These are phyloP conservation scores for Drosophila mimica DNA, from an alignment of 2,888 invertebrate species.

Conservation along the genomic window DNA sequence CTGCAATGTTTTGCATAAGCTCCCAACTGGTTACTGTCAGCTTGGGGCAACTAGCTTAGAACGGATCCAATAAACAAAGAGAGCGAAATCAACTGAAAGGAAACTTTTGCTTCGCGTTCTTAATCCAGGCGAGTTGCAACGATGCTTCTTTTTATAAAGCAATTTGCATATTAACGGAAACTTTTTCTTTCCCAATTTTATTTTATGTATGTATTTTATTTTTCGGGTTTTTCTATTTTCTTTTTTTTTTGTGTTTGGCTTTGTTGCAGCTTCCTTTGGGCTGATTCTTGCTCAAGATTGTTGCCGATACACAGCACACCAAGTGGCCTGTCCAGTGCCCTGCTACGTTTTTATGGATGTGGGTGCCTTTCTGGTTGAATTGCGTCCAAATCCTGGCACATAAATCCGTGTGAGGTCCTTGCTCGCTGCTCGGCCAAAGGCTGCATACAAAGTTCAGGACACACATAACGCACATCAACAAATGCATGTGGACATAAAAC, in stretches of 20 bases:
- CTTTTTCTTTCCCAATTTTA: constrained; percentile 10
- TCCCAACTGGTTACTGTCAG: neutral
- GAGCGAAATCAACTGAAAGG: neutral
- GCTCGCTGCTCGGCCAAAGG: constrained; percentile 27
- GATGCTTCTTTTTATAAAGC: constrained; percentile 58
- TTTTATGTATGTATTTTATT: constrained; percentile 1
- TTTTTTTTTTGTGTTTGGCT: constrained; percentile 7
- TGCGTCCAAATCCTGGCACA: constrained; percentile 25
- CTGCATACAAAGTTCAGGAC: constrained; percentile 65
- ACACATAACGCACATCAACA: constrained; percentile 73
- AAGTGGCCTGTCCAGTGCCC: constrained; percentile 46
- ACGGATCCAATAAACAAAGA: constrained; percentile 31
- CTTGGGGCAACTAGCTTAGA: constrained; percentile 36
- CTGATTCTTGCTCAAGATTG: constrained; percentile 30
- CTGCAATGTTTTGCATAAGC: constrained; percentile 19
- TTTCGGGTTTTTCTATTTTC: neutral
- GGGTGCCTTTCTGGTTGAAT: constrained; percentile 18
- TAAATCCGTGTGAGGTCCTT: constrained; percentile 40
- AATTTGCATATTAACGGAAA: constrained; percentile 60
- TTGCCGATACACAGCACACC: constrained; percentile 20
- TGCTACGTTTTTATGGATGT: constrained; percentile 36
- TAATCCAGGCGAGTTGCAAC: constrained; percentile 23
- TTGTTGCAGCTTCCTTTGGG: constrained; percentile 9
- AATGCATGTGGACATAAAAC: constrained; percentile 72
- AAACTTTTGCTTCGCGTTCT: constrained; percentile 32